These are phyloP conservation scores for Dunckerocampus dactyliophorus DNA, from an alignment of 2,113 vertebrate species.

Conservation along the genomic window DNA sequence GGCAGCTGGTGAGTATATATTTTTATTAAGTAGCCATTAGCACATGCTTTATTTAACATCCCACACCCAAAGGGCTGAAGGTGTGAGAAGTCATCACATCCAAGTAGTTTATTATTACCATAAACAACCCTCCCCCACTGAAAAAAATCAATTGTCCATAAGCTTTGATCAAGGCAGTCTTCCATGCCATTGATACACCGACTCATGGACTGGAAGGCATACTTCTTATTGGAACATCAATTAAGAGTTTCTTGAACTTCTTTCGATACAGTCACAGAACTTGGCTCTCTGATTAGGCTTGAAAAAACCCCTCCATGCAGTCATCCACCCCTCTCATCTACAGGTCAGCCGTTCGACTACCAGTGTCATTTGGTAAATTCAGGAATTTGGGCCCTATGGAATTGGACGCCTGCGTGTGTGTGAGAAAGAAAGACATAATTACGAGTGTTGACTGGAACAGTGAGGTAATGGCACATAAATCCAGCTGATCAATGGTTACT, in stretches of 20 bases:
- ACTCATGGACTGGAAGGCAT: slow-evolving; percentile 5
- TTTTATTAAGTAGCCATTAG: neutral
- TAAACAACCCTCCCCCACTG: slow-evolving; percentile 47
- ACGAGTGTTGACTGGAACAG: slow-evolving; percentile 70
- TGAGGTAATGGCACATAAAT: slow-evolving; percentile 79
- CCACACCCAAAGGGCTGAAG: neutral
- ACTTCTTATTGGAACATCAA: slow-evolving; percentile 22
- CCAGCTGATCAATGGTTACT: slow-evolving; percentile 69
- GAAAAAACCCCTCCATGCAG: slow-evolving; percentile 21
- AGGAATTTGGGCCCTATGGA: slow-evolving; percentile 53
- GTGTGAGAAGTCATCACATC: neutral
- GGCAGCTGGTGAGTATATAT: neutral
- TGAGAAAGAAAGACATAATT: slow-evolving; percentile 55
- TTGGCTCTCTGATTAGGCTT: too few species aligned
- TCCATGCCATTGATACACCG: slow-evolving; percentile 18
- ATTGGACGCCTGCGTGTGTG: slow-evolving; percentile 16
- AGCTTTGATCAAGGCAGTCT: slow-evolving; percentile 39
- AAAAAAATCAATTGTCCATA: slow-evolving; percentile 58
- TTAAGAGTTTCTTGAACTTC: slow-evolving; percentile 4
- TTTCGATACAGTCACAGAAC: slow-evolving; percentile 15
- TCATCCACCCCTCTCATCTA: slow-evolving; percentile 25
- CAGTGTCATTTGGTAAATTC: slow-evolving; percentile 58
- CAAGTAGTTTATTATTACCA: slow-evolving; percentile 55
- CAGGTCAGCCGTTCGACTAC: slow-evolving; percentile 33
- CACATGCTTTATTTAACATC: neutral